Percentiles rank a stretch among this genome's conserved stretches.
phyloP scores from a whole-genome alignment of 2,797 vertebrate species.

The Rhinogobio ventralis region DNA sequence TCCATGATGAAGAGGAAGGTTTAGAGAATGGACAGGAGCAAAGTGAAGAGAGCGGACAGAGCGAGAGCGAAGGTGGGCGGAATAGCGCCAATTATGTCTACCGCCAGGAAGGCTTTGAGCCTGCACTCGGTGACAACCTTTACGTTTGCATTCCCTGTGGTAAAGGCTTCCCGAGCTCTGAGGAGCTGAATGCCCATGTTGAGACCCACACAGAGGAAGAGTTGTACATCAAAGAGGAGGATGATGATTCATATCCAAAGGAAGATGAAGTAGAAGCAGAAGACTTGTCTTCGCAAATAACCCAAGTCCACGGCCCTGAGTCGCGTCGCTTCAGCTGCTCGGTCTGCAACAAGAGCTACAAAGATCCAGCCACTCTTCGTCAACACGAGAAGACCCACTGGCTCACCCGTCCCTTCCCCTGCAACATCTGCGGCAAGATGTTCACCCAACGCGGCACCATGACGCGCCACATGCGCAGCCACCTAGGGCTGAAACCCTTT shows the following conservation, averaged over 20 bases:
- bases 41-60: conserved; percentile 85
- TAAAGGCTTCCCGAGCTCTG: conserved; percentile 90
- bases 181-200: conserved; percentile 89
- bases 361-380: conserved; percentile 94
- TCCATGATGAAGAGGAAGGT: conserved; percentile 66
- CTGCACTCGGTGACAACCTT: conserved; percentile 87
- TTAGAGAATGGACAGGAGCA: conserved; percentile 85
- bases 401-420: conserved; percentile 96
- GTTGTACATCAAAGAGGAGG: conserved; percentile 86
- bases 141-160: conserved; percentile 91
- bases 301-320: conserved; percentile 72
- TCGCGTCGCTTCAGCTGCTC: conserved; percentile 86
- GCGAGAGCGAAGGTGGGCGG: conserved; percentile 80
- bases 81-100: conserved; percentile 82
- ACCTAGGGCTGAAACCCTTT: conserved; percentile 97
- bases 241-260: conserved; percentile 79
- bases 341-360: conserved; percentile 96
- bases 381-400: conserved; percentile 99
- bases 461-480: conserved; percentile 99
- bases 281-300: conserved; percentile 78
- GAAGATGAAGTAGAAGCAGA: conserved; percentile 87
- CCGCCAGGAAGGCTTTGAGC: conserved; percentile 86
- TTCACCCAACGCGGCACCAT: conserved; percentile 99
- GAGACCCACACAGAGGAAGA: conserved; percentile 89
- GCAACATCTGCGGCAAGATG: conserved; percentile 99